These are phyloP conservation scores for Zaprionus gabonicus DNA, from an alignment of 1,140 invertebrate genomes.

Conservation along the genomic window DNA sequence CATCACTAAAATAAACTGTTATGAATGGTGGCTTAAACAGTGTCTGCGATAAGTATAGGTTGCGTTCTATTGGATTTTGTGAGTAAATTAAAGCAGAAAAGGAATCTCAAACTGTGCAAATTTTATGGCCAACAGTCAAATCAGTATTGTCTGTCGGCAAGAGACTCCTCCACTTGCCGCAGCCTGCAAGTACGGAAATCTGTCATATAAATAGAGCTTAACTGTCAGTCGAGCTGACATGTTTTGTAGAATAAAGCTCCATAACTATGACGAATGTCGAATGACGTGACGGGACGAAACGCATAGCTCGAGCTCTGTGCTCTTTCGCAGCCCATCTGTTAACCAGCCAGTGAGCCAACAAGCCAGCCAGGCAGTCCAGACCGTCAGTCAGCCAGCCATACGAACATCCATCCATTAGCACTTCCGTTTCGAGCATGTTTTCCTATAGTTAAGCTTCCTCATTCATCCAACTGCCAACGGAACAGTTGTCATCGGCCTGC, in stretches of 20 bases:
- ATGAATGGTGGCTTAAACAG: background rate
- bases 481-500: constrained; percentile 30
- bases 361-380: constrained; percentile 21
- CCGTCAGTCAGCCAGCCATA: constrained; percentile 49
- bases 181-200: constrained; percentile 14
- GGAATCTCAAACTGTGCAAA: background rate
- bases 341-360: background rate
- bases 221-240: constrained; percentile 63
- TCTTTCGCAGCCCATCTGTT: constrained; percentile 34
- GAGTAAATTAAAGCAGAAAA: background rate
- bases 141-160: background rate
- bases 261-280: constrained; percentile 22
- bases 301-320: constrained; percentile 22
- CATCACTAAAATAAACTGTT: background rate
- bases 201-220: constrained; percentile 68
- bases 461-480: constrained; percentile 21
- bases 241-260: constrained; percentile 42
- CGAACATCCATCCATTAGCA: constrained; percentile 61
- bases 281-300: constrained; percentile 9
- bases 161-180: background rate
- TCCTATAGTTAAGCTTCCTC: constrained; percentile 43
- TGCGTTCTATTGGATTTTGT: background rate
- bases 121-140: background rate
- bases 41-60: background rate
- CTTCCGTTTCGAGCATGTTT: constrained; percentile 65